Evolutionary conservation across 1,140 invertebrate species (phyloP).

Genomic region (Drosophila pruinosa): DNA sequence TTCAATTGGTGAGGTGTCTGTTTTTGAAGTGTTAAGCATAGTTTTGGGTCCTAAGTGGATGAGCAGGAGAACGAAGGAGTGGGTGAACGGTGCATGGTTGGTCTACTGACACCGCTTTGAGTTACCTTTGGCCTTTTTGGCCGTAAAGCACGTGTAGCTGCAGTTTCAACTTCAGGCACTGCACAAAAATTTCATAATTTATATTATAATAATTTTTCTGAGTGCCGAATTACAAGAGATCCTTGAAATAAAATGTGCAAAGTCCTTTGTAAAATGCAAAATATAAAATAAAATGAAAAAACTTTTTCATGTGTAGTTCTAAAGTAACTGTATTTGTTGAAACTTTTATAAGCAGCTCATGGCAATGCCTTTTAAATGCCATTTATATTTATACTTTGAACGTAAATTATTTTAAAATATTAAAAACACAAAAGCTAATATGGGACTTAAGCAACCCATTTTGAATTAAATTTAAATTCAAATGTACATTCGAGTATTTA

Average conservation of each 20-base stretch:
- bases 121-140: slow-evolving; percentile 71
- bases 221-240: slow-evolving; percentile 4
- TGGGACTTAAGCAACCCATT: too few relatives aligned
- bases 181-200: slow-evolving; percentile 9
- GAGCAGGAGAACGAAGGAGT: not conserved
- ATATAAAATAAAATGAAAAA: not conserved
- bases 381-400: not conserved
- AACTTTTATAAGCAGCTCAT: not conserved
- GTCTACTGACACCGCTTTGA: slow-evolving; percentile 26
- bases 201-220: slow-evolving; percentile 21
- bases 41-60: slow-evolving; percentile 1
- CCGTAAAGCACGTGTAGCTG: slow-evolving; percentile 29
- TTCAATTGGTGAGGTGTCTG: slow-evolving; percentile 13
- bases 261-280: not conserved
- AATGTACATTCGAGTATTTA: too few relatives aligned
- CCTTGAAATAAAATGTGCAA: slow-evolving; percentile 4
- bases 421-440: too few relatives aligned
- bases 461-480: too few relatives aligned
- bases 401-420: not conserved
- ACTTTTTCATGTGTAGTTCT: not conserved
- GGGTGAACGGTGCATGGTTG: not conserved
- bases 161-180: slow-evolving; percentile 2
- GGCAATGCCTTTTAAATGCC: not conserved
- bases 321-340: not conserved
- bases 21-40: slow-evolving; percentile 47